Base-by-base conservation (phyloP, 35 echinoderm and acorn worm species). In the Diadema setosum region DNA sequence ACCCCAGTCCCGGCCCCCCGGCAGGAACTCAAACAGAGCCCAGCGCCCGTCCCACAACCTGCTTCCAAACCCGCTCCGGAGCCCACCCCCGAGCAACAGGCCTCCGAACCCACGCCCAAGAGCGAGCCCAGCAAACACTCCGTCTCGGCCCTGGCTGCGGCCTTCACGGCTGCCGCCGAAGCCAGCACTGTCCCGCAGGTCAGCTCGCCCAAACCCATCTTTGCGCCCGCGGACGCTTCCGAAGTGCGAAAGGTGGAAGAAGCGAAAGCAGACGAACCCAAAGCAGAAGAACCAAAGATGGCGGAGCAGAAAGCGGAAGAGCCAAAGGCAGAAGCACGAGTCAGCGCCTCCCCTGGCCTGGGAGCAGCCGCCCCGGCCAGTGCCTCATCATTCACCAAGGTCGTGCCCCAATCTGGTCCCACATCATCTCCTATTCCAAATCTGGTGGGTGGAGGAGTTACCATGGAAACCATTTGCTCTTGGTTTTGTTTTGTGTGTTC, bases 381-480 rank as follows among this genome's bases (percentile, higher is more conserved):
- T 50, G 39, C 5, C 3, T 83, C 81, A 29, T 83, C 81, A 0
- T 83, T 83, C 81, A 83, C 81, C 4, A 50, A 83, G 15, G 81
- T 83, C 57, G 81, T 83, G 21, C 45, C 81, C 14, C 81, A 83
- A 25, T 15, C 39, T 29, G 39, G 44, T 8, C 14, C 81, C 45
- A 50, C 81, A 20, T 37, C 81, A 57, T 58, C 81, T 31, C 45
- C 52, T 35, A 29, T 56, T 83, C 52, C 81, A 83, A 83, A 56
- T 57, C 81, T 55, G 46, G 81, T 83, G 27, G 30, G 81, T 23
- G 12, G 8, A 14, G 48, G n/a, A n/a, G n/a, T n/a, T n/a, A 52
- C 48, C 9, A 52, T 11, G 9, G 48, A 52, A 52, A 52, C 48
- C 48, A 11, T 70, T 70, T 70, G 11, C 65, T 70, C 31, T 70